Evolutionary conservation across 2,888 invertebrate genomes (phyloP).

Genomic region (Stenichneumon culpator): DNA sequence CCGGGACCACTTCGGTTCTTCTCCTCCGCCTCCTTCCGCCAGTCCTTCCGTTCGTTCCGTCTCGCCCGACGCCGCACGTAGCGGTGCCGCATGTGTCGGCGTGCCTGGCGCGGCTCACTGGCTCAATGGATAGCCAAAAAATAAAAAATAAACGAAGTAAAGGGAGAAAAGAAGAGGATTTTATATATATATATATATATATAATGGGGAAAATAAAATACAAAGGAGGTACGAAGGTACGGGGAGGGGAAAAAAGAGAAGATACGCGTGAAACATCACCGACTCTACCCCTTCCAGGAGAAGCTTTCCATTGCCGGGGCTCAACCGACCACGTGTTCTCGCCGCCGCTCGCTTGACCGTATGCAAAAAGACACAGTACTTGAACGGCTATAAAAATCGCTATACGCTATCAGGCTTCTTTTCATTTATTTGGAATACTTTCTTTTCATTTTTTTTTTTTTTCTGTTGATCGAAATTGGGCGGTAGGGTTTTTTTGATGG

Average conservation of each 20-base stretch:
- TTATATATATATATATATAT: not conserved
- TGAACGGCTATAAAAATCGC: not conserved
- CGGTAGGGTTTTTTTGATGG: too few species aligned
- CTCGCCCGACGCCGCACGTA: not conserved
- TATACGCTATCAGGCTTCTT: not conserved
- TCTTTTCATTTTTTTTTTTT: not conserved
- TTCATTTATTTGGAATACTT: not conserved
- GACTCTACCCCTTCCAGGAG: not conserved
- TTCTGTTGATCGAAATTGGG: not conserved
- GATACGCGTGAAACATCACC: conserved; percentile 9
- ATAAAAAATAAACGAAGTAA: not conserved
- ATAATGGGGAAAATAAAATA: conserved; percentile 5
- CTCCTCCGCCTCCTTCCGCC: not conserved
- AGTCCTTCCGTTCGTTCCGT: not conserved
- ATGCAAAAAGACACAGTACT: conserved; percentile 1
- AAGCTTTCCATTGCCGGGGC: conserved; percentile 7
- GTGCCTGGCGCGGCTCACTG: conserved; percentile 12
- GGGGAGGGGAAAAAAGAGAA: not conserved
- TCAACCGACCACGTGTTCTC: conserved; percentile 12
- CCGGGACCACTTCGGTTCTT: conserved; percentile 15
- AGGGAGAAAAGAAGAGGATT: not conserved
- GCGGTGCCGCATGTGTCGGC: conserved; percentile 16
- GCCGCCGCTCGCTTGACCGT: conserved; percentile 5
- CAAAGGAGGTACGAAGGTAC: conserved; percentile 3
- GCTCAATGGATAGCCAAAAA: conserved; percentile 25